phyloP scores from a whole-genome alignment of 1,140 invertebrate genomes.

The Venustaconcha ellipsiformis region DNA sequence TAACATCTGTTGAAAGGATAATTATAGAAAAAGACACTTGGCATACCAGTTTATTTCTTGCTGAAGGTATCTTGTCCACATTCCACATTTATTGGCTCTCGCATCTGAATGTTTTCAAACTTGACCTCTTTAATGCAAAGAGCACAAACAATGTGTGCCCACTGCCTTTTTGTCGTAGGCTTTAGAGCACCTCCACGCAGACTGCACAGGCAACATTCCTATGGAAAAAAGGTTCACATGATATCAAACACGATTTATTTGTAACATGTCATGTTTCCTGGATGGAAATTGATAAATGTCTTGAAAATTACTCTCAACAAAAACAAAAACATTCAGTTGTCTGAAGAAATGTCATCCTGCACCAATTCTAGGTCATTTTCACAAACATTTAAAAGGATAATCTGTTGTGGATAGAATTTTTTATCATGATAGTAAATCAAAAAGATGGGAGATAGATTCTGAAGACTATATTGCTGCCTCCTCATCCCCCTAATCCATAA shows the following conservation, averaged over 20 bases:
- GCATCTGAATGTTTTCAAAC: constrained; percentile 94
- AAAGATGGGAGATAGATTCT: no score
- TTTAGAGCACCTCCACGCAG: constrained; percentile 77
- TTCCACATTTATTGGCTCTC: constrained; percentile 86
- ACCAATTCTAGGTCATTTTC: no score
- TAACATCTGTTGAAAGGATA: background rate
- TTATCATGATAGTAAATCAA: no score
- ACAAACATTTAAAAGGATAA: no score
- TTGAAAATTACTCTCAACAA: no score
- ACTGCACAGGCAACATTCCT: constrained; percentile 72
- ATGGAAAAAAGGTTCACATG: constrained; percentile 17
- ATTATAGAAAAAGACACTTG: background rate
- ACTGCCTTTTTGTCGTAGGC: constrained; percentile 76
- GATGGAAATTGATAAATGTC: no score
- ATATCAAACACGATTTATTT: background rate
- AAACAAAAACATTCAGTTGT: no score
- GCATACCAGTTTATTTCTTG: constrained; percentile 65
- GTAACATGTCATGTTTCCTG: no score
- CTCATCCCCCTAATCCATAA: no score
- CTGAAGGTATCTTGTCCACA: constrained; percentile 56
- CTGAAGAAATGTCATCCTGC: no score
- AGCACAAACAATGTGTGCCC: constrained; percentile 98
- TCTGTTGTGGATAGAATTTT: no score
- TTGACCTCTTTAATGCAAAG: constrained; percentile 96
- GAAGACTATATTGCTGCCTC: no score